Base-by-base conservation (phyloP, 2,888 invertebrate species). In the Dasysyrphus albostriatus region DNA sequence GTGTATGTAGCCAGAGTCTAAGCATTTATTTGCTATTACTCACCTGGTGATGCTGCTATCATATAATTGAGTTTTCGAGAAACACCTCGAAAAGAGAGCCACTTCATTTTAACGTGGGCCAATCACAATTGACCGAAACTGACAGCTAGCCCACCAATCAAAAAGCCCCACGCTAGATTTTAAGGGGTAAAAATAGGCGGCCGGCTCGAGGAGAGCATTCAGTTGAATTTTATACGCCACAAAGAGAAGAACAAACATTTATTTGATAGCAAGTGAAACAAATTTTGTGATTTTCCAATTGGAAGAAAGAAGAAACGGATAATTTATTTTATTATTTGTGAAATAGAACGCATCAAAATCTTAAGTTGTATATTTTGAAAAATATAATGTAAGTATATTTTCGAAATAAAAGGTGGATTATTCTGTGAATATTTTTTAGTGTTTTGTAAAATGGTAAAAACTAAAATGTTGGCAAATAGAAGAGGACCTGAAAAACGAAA, bases 221-320 rank as follows among this genome's bases (percentile, higher is more conserved):
- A 92, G 90, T 92, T 91, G 89, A 88, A 90, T 90, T 89, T 90
- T 88, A 90, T 83, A 91, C 88, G 89, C 88, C 90, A 90, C 89
- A 90, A 89, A 90, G 90, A 88, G 88, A 89, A 89, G 84, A 89
- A 88, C 70, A 88, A 54, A 75, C 19, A 65, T 72, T 61, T 75
- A 47, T 12, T 51, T 24, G 34, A 19, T 75, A 32, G 67, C 24
- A 59, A 42, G 54, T 65, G 39, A 19, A 59, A n/a, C 69, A 67
- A 77, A 69, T 54, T 81, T 51, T 72, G 63, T 88, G 54, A 82
- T 79, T 58, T 90, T 90, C 89, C 89, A 83, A 89, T 89, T 83
- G 83, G 70, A 85, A 82, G 56, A 39, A 67, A 78, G 59, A 88
- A 67, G 29, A 54, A 76, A 70, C 74, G 16, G 39, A 69, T 67